phyloP scores from a whole-genome alignment of 1,140 invertebrate species.

The Drosophila kanapiae region DNA sequence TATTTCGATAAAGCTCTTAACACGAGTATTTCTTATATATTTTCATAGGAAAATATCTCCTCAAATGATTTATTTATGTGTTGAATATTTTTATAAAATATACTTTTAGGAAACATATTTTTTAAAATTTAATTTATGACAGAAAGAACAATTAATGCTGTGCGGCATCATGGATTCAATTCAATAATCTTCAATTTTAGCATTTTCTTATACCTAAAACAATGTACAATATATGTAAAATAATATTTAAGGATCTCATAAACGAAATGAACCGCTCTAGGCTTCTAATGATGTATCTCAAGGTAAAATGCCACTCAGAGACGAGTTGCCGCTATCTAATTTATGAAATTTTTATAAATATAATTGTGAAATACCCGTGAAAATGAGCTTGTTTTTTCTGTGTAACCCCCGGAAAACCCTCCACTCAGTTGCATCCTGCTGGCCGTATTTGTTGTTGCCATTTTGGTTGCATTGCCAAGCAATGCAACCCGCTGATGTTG shows the following conservation, averaged over 20 bases:
- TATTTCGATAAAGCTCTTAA: background rate
- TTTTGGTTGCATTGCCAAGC: conserved; percentile 67
- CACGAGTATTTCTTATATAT: background rate
- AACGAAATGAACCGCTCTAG: background rate
- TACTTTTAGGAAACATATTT: background rate
- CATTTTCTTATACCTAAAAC: background rate
- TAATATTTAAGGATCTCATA: background rate
- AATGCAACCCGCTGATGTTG: conserved; percentile 32
- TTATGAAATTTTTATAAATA: too few species aligned
- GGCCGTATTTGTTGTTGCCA: conserved; percentile 59
- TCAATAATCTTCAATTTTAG: background rate
- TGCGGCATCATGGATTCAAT: background rate
- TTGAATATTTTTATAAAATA: background rate
- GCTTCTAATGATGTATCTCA: too few species aligned
- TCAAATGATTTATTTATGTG: too few species aligned
- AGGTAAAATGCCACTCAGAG: background rate
- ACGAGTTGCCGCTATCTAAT: background rate
- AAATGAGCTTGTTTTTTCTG: background rate
- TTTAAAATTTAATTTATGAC: background rate
- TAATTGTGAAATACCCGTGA: background rate
- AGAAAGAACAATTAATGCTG: background rate
- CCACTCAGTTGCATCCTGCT: conserved; percentile 69
- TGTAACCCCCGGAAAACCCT: conserved; percentile 19
- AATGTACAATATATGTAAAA: background rate
- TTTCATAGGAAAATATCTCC: background rate